These are phyloP conservation scores for Gambusia affinis DNA, from an alignment of 2,113 vertebrate species.

Conservation along the genomic window DNA sequence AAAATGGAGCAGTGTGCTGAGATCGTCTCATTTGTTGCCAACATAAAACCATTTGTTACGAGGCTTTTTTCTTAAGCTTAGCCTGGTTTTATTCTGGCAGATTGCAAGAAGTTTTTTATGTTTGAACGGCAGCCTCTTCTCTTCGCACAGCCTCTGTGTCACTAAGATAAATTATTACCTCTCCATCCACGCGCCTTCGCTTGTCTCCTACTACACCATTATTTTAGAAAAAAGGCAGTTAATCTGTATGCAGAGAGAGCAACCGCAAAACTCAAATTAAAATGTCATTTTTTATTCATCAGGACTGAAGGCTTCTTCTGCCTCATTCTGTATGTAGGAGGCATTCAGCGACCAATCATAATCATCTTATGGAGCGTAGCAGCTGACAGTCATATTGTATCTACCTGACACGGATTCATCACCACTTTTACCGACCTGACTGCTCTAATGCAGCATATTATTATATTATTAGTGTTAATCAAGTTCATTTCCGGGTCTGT, in stretches of 20 bases:
- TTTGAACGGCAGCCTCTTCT: slow-evolving; percentile 20
- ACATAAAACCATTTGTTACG: slow-evolving; percentile 27
- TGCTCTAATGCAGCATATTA: too few species aligned
- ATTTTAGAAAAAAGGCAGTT: background rate
- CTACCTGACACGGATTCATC: too few species aligned
- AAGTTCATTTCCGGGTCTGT: too few species aligned
- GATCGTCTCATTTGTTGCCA: slow-evolving; percentile 40
- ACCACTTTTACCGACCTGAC: too few species aligned
- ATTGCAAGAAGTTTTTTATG: background rate
- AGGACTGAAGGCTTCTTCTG: background rate
- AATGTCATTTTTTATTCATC: slow-evolving; percentile 55
- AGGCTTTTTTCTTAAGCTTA: background rate
- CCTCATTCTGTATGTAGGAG: background rate
- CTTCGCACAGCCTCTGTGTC: slow-evolving; percentile 1
- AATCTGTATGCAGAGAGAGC: slow-evolving; percentile 38
- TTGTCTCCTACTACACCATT: slow-evolving; percentile 10
- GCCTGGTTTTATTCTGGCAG: background rate
- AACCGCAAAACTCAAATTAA: slow-evolving; percentile 35
- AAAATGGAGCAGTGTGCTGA: slow-evolving; percentile 1
- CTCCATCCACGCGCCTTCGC: background rate
- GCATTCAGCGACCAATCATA: too few species aligned
- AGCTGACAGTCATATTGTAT: too few species aligned
- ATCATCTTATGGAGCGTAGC: too few species aligned
- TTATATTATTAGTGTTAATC: too few species aligned
- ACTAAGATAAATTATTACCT: background rate